Conservation (phyloP, 1,140 invertebrate genomes). For the Colletes latitarsis region DNA sequence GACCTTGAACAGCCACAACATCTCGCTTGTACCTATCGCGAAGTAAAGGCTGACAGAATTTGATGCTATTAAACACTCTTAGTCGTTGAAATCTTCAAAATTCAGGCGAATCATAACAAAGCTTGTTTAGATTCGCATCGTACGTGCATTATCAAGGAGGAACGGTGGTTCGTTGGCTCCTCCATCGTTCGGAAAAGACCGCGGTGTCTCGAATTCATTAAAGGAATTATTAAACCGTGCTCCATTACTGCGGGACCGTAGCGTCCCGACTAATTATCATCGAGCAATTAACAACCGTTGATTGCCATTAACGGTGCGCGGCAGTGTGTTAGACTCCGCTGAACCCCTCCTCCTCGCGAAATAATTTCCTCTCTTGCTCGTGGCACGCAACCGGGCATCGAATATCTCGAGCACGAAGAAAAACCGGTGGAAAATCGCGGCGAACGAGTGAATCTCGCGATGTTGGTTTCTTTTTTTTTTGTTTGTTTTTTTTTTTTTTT, state of each 20-base stretch:
- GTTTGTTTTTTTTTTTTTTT: neutral
- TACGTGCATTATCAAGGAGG: neutral
- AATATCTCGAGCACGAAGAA: neutral
- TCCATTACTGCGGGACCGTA: conserved; percentile 49
- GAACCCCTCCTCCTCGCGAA: conserved; percentile 27
- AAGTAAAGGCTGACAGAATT: too few species aligned
- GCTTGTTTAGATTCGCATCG: too few species aligned
- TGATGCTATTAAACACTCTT: too few species aligned
- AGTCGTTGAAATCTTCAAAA: neutral
- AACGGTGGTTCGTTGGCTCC: conserved; percentile 24
- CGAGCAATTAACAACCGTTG: conserved; percentile 67
- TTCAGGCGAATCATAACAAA: too few species aligned
- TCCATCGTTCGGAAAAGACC: conserved; percentile 33
- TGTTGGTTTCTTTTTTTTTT: too few species aligned
- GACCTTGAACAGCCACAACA: too few species aligned
- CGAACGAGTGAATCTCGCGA: neutral
- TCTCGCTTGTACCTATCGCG: too few species aligned
- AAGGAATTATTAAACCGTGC: conserved; percentile 65
- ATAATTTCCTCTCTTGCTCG: conserved; percentile 41
- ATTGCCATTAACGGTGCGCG: conserved; percentile 61
- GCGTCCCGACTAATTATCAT: conserved; percentile 60
- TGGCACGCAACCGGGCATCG: neutral
- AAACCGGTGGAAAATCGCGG: neutral
- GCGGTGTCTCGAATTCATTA: conserved; percentile 64
- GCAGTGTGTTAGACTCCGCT: conserved; percentile 27